These are phyloP conservation scores for Melanotaenia duboulayi DNA, from an alignment of 2,113 vertebrate genomes.

Conservation along the genomic window DNA sequence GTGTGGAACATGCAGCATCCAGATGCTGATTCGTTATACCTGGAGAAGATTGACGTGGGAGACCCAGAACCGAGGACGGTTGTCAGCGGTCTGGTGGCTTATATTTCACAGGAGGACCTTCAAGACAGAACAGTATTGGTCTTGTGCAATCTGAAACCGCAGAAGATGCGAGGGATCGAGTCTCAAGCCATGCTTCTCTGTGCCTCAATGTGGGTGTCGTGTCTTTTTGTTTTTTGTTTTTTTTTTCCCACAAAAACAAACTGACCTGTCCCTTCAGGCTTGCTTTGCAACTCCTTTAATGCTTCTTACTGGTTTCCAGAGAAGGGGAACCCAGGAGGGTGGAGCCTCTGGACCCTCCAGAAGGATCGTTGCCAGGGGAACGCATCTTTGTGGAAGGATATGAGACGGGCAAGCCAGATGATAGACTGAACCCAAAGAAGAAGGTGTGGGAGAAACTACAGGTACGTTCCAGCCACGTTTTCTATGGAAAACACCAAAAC, in stretches of 20 bases:
- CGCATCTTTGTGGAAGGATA: conserved; percentile 91
- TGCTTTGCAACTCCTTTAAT: rapidly evolving
- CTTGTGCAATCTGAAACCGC: conserved; percentile 94
- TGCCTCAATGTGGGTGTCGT: conserved; percentile 88
- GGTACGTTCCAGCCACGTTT: conserved; percentile 74
- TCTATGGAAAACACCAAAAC: neutral
- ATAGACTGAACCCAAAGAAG: conserved; percentile 96
- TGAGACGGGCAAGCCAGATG: conserved; percentile 87
- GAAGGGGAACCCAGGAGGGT: conserved; percentile 85
- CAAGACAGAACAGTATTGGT: conserved; percentile 91
- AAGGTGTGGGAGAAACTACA: conserved; percentile 97
- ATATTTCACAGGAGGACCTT: conserved; percentile 87
- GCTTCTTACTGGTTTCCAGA: conserved; percentile 70
- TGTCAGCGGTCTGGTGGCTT: conserved; percentile 94
- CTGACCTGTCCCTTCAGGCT: neutral
- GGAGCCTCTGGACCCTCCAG: conserved; percentile 92
- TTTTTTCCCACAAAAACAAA: neutral
- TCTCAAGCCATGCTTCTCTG: conserved; percentile 98
- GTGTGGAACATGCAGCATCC: conserved; percentile 85
- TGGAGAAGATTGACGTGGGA: conserved; percentile 94
- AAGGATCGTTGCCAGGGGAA: conserved; percentile 88
- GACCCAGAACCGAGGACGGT: conserved; percentile 91
- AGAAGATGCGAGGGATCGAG: conserved; percentile 97
- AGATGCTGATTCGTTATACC: conserved; percentile 91
- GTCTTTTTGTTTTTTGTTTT: no score